phyloP scores from a whole-genome alignment of 2,113 vertebrate genomes.

The Bubo bubo region DNA sequence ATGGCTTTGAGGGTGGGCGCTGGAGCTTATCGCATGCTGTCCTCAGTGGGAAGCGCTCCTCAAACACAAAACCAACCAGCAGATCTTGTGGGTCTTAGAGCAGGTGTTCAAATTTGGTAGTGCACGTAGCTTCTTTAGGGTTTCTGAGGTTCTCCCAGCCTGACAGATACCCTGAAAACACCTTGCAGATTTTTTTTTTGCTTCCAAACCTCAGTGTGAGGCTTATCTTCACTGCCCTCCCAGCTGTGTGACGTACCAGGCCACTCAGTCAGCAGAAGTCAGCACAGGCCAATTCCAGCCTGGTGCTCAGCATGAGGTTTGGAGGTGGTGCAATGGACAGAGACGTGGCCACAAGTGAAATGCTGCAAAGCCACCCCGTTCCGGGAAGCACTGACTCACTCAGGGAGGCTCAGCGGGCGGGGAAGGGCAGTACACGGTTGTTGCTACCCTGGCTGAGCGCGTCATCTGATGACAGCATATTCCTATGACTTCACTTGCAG shows the following conservation, averaged over 20 bases:
- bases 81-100: background rate
- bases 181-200: background rate
- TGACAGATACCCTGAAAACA: background rate
- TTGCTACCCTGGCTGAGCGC: rapidly evolving
- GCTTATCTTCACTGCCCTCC: background rate
- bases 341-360: background rate
- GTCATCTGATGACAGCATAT: background rate
- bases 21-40: rapidly evolving
- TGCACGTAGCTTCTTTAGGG: background rate
- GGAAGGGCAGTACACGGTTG: background rate
- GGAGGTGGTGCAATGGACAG: background rate
- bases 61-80: background rate
- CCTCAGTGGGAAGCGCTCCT: background rate
- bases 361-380: background rate
- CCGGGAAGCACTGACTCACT: background rate
- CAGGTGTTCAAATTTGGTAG: background rate
- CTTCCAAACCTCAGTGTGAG: background rate
- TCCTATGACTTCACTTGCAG: background rate
- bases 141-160: background rate
- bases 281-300: background rate
- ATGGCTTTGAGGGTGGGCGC: background rate
- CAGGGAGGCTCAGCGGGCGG: background rate
- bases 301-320: background rate
- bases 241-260: background rate
- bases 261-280: background rate